Percentiles rank a stretch among this genome's conserved stretches.
Conservation (phyloP, 2,797 vertebrate genomes). For the Pseudomugil tenellus region DNA sequence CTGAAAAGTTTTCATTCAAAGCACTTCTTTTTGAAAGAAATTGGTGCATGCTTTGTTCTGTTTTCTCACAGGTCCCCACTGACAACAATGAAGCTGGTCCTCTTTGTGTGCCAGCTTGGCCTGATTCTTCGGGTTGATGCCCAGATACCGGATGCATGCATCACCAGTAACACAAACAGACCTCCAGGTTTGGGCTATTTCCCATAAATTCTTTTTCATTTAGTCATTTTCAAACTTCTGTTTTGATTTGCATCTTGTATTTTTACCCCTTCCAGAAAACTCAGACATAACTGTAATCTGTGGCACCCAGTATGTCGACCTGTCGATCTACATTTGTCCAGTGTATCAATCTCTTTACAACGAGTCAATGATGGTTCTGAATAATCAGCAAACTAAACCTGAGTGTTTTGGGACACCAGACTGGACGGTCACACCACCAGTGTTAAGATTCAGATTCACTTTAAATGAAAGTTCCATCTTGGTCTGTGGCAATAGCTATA, state of each 20-base stretch:
- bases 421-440: constrained; percentile 60
- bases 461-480: constrained; percentile 53
- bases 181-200: constrained; percentile 66
- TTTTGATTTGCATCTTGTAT: constrained; percentile 1
- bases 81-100: constrained; percentile 66
- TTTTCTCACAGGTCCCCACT: constrained; percentile 43
- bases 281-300: constrained; percentile 75
- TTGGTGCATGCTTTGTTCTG: constrained; percentile 25
- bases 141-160: constrained; percentile 44
- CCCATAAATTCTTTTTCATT: not conserved
- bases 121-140: constrained; percentile 66
- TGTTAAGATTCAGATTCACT: constrained; percentile 74
- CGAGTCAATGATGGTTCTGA: constrained; percentile 79
- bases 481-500: constrained; percentile 61
- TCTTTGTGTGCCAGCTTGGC: constrained; percentile 67
- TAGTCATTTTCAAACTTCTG: not conserved
- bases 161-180: constrained; percentile 39
- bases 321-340: constrained; percentile 79
- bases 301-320: constrained; percentile 69
- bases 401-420: constrained; percentile 72
- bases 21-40: not conserved
- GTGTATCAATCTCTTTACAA: constrained; percentile 79
- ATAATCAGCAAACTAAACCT: constrained; percentile 41
- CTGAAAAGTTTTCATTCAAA: not conserved
- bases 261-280: constrained; percentile 61